Evolutionary conservation across 2,888 invertebrate genomes (phyloP).

Genomic region (Agrochola macilenta): DNA sequence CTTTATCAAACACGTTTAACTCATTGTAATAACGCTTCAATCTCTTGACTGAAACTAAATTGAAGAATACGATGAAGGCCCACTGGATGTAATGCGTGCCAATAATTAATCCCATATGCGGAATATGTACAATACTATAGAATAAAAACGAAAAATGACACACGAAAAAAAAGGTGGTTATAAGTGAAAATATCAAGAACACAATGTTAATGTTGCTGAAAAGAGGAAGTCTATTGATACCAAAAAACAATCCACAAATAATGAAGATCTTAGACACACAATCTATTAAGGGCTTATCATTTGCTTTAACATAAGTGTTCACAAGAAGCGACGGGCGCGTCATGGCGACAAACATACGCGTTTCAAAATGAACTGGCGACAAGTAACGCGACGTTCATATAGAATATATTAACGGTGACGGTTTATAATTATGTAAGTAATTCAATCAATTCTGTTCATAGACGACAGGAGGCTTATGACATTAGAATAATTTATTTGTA

Average conservation of each 20-base stretch:
- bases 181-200: constrained; percentile 26
- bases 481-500: constrained; percentile 5
- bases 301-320: constrained; percentile 72
- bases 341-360: constrained; percentile 61
- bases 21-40: constrained; percentile 72
- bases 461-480: neutral
- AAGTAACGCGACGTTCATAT: constrained; percentile 29
- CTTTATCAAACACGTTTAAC: constrained; percentile 74
- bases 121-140: constrained; percentile 10
- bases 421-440: constrained; percentile 2
- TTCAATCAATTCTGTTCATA: neutral
- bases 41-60: constrained; percentile 68
- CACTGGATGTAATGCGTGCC: constrained; percentile 52
- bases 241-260: constrained; percentile 20
- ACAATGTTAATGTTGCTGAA: constrained; percentile 59
- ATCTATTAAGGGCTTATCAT: constrained; percentile 69
- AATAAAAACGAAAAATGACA: constrained; percentile 9
- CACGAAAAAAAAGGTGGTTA: constrained; percentile 6
- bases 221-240: constrained; percentile 66
- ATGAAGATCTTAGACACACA: constrained; percentile 74
- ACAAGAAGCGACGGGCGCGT: constrained; percentile 71
- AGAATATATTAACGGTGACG: constrained; percentile 45
- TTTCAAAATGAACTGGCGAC: constrained; percentile 32
- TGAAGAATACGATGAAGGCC: constrained; percentile 62
- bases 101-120: neutral